Evolutionary conservation across 2,797 vertebrate genomes (phyloP), one percentile per base, ranked within the genome.

Genomic region (Pipistrellus pygmaeus): DNA sequence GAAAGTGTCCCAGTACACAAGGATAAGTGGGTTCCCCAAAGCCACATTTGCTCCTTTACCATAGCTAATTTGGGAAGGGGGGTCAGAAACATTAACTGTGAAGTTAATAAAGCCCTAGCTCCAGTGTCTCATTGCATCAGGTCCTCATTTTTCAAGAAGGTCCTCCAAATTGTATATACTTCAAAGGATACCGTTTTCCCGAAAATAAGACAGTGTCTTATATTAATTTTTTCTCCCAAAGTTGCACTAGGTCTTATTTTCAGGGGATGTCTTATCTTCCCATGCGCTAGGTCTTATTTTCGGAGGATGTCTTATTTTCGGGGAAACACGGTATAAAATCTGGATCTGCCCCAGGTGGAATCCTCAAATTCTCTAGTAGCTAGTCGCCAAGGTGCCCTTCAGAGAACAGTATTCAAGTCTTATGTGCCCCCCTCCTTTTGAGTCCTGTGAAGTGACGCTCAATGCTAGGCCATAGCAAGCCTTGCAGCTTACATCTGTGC

Each of bases 81-180:
- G 17, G 6, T 87, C 75, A 78, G 48, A 83, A 88, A 14, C 46
- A 84, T 75, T 84, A 80, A 69, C 46, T 72, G 11, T 94, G 48
- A 92, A 88, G 38, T 44, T 88, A 66, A 71, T 66, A 32, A 80
- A 73, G 9, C 21, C 88, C 60, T 76, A 90, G 32, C 13, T 88
- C 72, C n/a, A 88, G 32, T 13, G 8, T n/a, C 62, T 91, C 38
- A 30, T 38, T 86, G 7, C 23, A 27, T 83, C 35, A 71, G n/a
- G 30, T 30, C 30, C 81, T 7, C 9, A 46, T 72, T 88, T 66
- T 93, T 69, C 12, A 87, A 84, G 48, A 72, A 62, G 89, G 32
- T 32, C 38, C 25, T 86, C 44, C 44, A 87, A 55, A 78, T 55
- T 86, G 8, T 86, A 23, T 94, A n/a, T 86, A 13, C 35, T 90